A percentile compares a stretch with the other conserved stretches of the same genome.
phyloP scores from a whole-genome alignment of 2,797 vertebrate genomes.

The Poeciliopsis presidionis region DNA sequence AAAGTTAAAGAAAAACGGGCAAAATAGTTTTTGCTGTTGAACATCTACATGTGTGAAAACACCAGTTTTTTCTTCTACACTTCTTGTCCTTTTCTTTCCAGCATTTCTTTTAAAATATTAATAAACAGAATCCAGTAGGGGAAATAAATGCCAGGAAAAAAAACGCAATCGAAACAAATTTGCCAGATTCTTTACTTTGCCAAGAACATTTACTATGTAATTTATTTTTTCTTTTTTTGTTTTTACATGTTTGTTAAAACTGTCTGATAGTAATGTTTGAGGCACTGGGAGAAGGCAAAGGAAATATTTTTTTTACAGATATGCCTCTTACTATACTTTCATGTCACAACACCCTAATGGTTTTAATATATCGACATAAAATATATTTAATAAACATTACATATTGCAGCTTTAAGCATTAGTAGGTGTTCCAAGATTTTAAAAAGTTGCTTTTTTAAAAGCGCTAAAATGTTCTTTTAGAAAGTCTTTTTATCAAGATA shows the following conservation, averaged over 20 bases:
- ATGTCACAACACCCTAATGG: no score
- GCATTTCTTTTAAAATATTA: not conserved
- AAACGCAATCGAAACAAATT: not conserved
- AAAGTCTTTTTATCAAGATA: not conserved
- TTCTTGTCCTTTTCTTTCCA: not conserved
- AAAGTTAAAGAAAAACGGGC: slow-evolving; percentile 64
- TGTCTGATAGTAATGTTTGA: no score
- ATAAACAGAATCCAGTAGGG: not conserved
- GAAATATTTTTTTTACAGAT: no score
- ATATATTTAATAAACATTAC: no score
- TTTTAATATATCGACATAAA: no score
- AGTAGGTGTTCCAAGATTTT: not conserved
- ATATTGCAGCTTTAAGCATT: not conserved
- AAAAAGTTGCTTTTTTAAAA: not conserved
- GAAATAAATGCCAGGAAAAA: not conserved
- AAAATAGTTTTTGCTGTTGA: slow-evolving; percentile 25
- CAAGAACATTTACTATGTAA: not conserved
- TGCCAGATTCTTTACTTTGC: not conserved
- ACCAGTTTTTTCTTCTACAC: not conserved
- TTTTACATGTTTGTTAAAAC: no score
- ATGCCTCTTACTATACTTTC: no score
- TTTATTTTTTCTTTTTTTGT: no score
- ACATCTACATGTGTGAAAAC: not conserved
- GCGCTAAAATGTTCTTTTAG: not conserved
- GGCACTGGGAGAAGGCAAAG: no score